phyloP scores from a whole-genome alignment of 1,140 invertebrate species.

The Trinorchestia longiramus region DNA sequence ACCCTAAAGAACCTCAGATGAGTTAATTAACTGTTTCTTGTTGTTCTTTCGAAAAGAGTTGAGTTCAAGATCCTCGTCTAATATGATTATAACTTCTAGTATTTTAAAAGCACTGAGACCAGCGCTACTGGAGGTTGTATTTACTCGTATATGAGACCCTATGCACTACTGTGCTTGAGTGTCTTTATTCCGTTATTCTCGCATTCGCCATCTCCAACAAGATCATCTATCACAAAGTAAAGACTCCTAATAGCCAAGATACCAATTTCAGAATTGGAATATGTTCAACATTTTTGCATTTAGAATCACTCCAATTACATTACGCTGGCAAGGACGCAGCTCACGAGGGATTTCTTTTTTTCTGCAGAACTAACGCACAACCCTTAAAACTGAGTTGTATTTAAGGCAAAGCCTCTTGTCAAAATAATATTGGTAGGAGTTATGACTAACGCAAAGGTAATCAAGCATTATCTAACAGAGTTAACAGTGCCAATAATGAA shows the following conservation, averaged over 20 bases:
- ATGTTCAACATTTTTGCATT: neutral
- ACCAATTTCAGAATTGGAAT: neutral
- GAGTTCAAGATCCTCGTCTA: neutral
- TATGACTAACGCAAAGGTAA: neutral
- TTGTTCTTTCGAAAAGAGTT: neutral
- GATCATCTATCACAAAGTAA: neutral
- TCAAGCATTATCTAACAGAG: neutral
- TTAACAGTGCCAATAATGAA: neutral
- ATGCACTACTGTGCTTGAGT: too few species aligned
- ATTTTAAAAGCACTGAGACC: neutral
- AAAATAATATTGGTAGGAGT: neutral
- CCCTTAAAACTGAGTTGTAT: neutral
- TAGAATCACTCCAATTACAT: neutral
- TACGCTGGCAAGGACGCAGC: neutral
- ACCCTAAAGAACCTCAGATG: neutral
- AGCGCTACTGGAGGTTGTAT: neutral
- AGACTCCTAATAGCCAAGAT: neutral
- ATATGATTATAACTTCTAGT: neutral
- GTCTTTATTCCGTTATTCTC: neutral
- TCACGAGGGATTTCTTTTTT: neutral
- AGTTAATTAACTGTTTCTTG: neutral
- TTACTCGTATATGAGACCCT: too few species aligned
- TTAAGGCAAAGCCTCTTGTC: neutral
- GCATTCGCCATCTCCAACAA: neutral
- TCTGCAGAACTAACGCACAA: neutral